Conservation (phyloP, 2,113 vertebrate genomes). For the Chunga burmeisteri region DNA sequence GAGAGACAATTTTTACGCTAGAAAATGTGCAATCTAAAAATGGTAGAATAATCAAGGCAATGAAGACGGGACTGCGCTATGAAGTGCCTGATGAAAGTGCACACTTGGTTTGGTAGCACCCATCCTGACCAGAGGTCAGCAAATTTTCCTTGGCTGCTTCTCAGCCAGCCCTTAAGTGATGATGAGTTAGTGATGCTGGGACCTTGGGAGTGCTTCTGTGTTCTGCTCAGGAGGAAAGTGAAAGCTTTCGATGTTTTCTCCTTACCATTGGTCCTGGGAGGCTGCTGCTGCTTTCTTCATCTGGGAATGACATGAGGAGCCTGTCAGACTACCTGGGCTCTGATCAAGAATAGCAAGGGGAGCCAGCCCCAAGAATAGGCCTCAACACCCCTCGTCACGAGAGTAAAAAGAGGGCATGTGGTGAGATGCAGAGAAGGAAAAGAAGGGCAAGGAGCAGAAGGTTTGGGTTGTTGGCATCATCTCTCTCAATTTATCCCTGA, state of each 20-base stretch:
- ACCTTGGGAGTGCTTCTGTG: not conserved
- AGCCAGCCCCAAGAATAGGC: not conserved
- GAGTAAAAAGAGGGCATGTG: not conserved
- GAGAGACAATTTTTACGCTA: not conserved
- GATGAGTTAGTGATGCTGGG: not conserved
- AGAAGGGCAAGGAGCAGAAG: not conserved
- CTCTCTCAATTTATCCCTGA: not conserved
- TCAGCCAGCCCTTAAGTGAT: not conserved
- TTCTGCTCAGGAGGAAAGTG: not conserved
- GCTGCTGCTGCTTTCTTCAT: not conserved
- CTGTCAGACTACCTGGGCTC: not conserved
- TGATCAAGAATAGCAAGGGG: not conserved
- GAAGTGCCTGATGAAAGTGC: not conserved
- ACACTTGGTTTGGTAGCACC: not conserved
- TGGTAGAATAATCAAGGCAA: not conserved
- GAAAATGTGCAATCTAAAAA: not conserved
- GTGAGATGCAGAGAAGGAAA: not conserved
- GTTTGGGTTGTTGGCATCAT: rapidly evolving
- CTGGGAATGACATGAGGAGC: not conserved
- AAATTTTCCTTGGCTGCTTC: not conserved
- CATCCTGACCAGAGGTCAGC: not conserved
- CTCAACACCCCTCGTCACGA: not conserved
- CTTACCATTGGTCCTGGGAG: not conserved
- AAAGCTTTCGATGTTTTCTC: not conserved
- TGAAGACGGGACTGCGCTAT: not conserved